Evolutionary conservation across 2,888 invertebrate genomes (phyloP), one percentile per base, ranked within the genome.

Genomic region (Dryocosmus kuriphilus): DNA sequence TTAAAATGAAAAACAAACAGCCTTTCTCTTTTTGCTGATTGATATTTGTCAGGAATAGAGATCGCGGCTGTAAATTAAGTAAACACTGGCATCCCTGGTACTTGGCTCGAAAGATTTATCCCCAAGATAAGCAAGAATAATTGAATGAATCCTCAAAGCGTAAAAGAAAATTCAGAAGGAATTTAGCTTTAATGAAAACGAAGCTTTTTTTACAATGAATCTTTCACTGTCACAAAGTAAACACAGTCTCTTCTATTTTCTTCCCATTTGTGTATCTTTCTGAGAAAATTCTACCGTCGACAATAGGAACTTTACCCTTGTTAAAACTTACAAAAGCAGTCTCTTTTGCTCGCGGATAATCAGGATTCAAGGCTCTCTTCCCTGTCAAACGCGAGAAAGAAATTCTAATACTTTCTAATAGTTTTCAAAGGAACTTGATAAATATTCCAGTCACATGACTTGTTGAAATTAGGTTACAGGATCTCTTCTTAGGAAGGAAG

Each of bases 291-390:
- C 30, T 41, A 30, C 27, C 30, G 4, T 71, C 51, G 11, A 71
- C 71, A 71, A 71, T 51, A n/a, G 30, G 27, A 71, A 30, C 30
- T 71, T 71, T 71, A 71, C n/a, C 71, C 71, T 71, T 71, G 71
- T 67, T 71, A 71, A 71, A 71, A 51, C 71, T 41, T 30, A 71
- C 30, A 71, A 71, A 46, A 71, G 71, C 71, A 51, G 51, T 71
- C 27, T 30, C 51, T 51, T 71, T 41, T 27, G 19, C 51, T 71
- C 24, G 71, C 30, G 30, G 27, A 71, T 71, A 51, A 46, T 71
- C 30, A 30, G 19, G 46, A 71, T 71, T 51, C 14, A 6, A 55
- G 55, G 55, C 8, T 22, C 57, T 57, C 1, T 57, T 1, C 4
- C 4, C 24, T 57, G 57, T 16, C 57, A 11, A 57, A 57, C 14